Conservation (phyloP, 2,888 invertebrate species). For the Drosophila anomalipes region DNA sequence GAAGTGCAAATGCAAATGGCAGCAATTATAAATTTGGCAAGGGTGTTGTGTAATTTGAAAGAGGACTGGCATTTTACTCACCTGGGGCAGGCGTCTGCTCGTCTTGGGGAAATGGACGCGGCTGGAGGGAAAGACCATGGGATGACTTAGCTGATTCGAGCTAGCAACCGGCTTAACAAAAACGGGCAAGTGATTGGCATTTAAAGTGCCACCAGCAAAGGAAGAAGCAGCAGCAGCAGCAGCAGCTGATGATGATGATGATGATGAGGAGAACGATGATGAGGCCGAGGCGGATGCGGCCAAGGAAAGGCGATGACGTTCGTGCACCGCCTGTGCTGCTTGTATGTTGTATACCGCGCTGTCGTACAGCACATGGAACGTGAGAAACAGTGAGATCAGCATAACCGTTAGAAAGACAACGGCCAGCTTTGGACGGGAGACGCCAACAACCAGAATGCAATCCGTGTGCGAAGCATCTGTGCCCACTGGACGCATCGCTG, state of each 20-base stretch:
- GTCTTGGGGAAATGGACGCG: constrained; percentile 88
- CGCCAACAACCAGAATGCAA: constrained; percentile 93
- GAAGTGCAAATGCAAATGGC: constrained; percentile 60
- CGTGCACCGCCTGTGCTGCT: constrained; percentile 88
- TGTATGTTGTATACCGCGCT: constrained; percentile 93
- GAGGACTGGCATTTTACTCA: constrained; percentile 55
- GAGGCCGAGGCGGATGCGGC: constrained; percentile 53
- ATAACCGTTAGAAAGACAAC: constrained; percentile 91
- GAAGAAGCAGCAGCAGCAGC: constrained; percentile 14
- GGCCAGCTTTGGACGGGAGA: constrained; percentile 93
- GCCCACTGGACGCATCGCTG: constrained; percentile 93
- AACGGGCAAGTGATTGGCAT: constrained; percentile 79
- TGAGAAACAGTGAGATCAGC: constrained; percentile 92
- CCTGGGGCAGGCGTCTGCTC: constrained; percentile 88
- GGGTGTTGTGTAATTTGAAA: constrained; percentile 3
- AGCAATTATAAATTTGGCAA: constrained; percentile 60
- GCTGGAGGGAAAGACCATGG: constrained; percentile 85
- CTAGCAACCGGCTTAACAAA: constrained; percentile 77
- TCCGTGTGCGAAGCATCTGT: constrained; percentile 91
- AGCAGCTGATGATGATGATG: constrained; percentile 5
- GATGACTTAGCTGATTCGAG: constrained; percentile 84
- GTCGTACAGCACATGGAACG: constrained; percentile 94
- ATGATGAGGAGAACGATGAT: constrained; percentile 17
- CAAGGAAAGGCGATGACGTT: constrained; percentile 86
- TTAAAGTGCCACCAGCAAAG: not conserved